These are phyloP conservation scores for Coracias cyanogaster DNA, from an alignment of 2,797 vertebrate species.

Conservation along the genomic window DNA sequence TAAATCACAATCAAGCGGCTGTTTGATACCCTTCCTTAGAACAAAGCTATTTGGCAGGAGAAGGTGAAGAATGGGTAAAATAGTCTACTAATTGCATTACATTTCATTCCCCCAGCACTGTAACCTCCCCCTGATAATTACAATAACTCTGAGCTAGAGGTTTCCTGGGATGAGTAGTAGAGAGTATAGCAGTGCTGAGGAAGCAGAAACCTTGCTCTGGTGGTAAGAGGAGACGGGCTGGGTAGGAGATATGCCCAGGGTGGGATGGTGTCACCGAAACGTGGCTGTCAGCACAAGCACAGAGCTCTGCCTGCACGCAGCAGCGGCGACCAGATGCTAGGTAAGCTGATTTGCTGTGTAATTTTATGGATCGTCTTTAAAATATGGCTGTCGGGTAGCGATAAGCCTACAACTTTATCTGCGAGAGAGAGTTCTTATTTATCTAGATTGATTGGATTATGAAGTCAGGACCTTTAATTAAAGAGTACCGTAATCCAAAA, in stretches of 20 bases:
- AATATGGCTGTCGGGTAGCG: slow-evolving; percentile 11
- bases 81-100: background rate
- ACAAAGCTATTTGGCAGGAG: slow-evolving; percentile 5
- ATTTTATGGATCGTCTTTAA: slow-evolving; percentile 20
- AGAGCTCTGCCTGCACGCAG: background rate
- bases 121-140: background rate
- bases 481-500: background rate
- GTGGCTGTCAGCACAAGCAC: background rate
- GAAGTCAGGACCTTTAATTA: slow-evolving; percentile 39
- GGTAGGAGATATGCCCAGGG: background rate
- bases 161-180: background rate
- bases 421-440: slow-evolving; percentile 34
- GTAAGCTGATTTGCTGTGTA: slow-evolving; percentile 16
- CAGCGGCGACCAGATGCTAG: background rate
- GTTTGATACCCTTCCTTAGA: background rate
- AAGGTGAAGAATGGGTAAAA: background rate
- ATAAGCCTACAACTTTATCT: slow-evolving; percentile 32
- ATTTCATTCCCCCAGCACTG: background rate
- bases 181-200: background rate
- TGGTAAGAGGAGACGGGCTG: background rate
- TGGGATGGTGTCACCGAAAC: background rate
- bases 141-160: background rate
- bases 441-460: slow-evolving; percentile 51
- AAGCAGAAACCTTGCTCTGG: background rate
- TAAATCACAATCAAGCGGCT: background rate